Evolutionary conservation across 2,797 vertebrate species (phyloP).

Genomic region (Podargus strigoides): DNA sequence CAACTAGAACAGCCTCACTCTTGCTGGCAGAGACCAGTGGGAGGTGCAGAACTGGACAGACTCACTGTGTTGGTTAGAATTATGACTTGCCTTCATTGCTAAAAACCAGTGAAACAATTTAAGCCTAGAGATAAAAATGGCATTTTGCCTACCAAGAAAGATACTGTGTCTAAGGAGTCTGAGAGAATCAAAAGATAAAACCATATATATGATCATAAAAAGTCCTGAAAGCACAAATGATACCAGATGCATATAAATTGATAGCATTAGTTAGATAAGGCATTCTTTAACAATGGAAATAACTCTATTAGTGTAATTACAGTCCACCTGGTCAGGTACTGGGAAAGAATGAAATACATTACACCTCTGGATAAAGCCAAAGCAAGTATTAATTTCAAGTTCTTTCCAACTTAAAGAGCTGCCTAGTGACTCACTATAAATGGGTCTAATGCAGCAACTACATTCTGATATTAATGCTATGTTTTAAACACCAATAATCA

Average conservation of each 20-base stretch:
- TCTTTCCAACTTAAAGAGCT: neutral
- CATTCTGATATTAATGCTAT: neutral
- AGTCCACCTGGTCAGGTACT: neutral
- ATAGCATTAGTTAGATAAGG: neutral
- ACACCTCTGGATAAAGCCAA: neutral
- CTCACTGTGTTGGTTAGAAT: neutral
- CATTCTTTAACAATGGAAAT: neutral
- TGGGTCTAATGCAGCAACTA: neutral
- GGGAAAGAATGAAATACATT: neutral
- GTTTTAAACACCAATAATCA: neutral
- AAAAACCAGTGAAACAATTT: neutral
- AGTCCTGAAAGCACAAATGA: neutral
- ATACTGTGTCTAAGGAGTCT: neutral
- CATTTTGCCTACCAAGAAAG: neutral
- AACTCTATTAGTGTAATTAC: neutral
- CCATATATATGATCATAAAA: neutral
- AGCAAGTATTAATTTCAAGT: neutral
- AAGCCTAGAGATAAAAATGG: neutral
- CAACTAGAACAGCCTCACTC: neutral
- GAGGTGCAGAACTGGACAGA: neutral
- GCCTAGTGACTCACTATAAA: neutral
- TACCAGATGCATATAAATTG: neutral
- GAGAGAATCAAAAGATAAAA: neutral
- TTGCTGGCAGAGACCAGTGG: neutral
- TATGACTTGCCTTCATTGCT: neutral